Evolutionary conservation across 92 coral and sea anemone genomes (phyloP).

Genomic region (Ricordea florida): DNA sequence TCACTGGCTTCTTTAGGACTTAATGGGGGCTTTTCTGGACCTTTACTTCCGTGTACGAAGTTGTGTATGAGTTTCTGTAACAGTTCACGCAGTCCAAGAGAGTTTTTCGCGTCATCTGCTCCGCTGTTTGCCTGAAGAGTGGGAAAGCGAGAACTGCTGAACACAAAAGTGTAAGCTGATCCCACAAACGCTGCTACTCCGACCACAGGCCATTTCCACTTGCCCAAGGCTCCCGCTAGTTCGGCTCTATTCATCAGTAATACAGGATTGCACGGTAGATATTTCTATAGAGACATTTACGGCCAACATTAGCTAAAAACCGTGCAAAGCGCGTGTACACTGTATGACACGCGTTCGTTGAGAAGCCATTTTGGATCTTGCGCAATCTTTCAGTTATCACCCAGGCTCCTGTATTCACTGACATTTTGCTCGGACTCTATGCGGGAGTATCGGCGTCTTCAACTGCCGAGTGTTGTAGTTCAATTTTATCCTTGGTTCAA

Average conservation of each 20-base stretch:
- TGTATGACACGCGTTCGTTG: background rate
- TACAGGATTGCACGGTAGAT: background rate
- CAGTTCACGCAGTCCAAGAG: constrained; percentile 81
- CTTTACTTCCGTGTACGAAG: constrained; percentile 73
- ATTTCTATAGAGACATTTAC: background rate
- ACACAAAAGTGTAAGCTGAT: constrained; percentile 82
- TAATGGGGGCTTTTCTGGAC: constrained; percentile 79
- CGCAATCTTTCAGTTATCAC: no score
- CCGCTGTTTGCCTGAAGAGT: constrained; percentile 59
- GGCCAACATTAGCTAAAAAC: no score
- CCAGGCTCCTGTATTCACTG: no score
- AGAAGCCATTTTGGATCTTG: background rate
- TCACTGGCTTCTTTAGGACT: constrained; percentile 81
- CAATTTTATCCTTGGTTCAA: no score
- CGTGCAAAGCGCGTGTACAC: background rate
- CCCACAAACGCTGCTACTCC: constrained; percentile 90
- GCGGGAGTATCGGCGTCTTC: no score
- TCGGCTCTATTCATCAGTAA: constrained; percentile 80
- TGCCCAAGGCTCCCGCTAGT: constrained; percentile 69
- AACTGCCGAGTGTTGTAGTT: no score
- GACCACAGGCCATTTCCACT: constrained; percentile 91
- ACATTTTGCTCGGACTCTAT: no score
- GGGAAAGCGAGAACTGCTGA: constrained; percentile 34
- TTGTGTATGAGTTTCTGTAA: constrained; percentile 82
- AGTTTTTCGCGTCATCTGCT: constrained; percentile 47